Percentiles rank a stretch among this genome's conserved stretches.
Evolutionary conservation across 1,140 invertebrate genomes (phyloP).

Genomic region (Andricus grossulariae): DNA sequence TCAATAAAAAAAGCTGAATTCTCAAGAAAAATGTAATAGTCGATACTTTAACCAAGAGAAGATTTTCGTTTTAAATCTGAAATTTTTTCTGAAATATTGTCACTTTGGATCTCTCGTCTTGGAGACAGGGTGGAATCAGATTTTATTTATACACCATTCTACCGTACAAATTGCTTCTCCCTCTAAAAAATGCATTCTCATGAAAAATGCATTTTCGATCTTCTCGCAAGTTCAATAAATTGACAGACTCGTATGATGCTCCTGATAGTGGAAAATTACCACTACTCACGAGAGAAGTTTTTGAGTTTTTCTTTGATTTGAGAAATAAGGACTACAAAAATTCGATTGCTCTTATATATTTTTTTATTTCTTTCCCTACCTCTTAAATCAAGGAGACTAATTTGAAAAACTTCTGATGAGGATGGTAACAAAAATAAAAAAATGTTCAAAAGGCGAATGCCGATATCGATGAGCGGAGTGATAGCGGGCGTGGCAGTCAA

Average conservation of each 20-base stretch:
- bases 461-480: constrained; percentile 18
- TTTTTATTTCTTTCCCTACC: neutral
- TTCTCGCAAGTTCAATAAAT: constrained; percentile 4
- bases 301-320: neutral
- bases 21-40: too few relatives aligned
- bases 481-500: constrained; percentile 32
- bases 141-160: constrained; percentile 25
- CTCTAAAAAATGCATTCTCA: constrained; percentile 32
- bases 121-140: neutral
- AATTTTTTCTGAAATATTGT: constrained; percentile 15
- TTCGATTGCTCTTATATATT: neutral
- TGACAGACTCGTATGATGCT: constrained; percentile 17
- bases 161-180: constrained; percentile 11
- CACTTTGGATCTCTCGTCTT: constrained; percentile 34
- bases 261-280: constrained; percentile 23
- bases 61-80: too few relatives aligned
- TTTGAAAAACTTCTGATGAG: neutral
- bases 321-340: neutral
- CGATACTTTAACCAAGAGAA: too few relatives aligned
- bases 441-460: constrained; percentile 45
- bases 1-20: too few relatives aligned
- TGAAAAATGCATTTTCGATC: constrained; percentile 41
- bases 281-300: neutral
- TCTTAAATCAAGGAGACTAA: neutral
- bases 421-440: constrained; percentile 34